Evolutionary conservation across 2,113 vertebrate genomes (phyloP).

Genomic region (Terrapene triunguis): DNA sequence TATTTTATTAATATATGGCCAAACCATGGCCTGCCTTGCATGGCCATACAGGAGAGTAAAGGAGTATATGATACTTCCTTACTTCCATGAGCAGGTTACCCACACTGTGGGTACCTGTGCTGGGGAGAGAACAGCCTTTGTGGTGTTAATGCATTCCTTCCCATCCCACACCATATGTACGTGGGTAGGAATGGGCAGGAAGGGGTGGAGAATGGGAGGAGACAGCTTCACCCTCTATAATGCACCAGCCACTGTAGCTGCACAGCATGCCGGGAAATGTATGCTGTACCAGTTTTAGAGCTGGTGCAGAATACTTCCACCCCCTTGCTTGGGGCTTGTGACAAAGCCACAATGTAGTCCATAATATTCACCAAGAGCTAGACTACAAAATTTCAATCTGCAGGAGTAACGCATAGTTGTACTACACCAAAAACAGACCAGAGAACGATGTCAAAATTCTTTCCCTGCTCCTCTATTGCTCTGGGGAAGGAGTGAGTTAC

Average conservation of each 20-base stretch:
- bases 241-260: neutral
- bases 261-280: neutral
- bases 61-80: neutral
- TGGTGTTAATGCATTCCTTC: neutral
- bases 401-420: neutral
- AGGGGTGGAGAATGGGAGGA: neutral
- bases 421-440: neutral
- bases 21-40: neutral
- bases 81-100: neutral
- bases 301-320: neutral
- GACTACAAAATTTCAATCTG: neutral
- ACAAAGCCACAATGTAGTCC: neutral
- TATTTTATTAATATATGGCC: neutral
- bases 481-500: neutral
- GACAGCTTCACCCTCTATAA: neutral
- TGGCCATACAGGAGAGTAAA: neutral
- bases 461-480: neutral
- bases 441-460: neutral
- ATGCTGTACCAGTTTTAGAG: neutral
- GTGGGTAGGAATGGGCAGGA: neutral
- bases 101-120: neutral
- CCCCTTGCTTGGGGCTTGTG: neutral
- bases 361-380: neutral
- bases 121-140: neutral
- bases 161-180: neutral